These are phyloP conservation scores for Halcyon smyrnensis DNA, from an alignment of 2,797 vertebrate species.

Conservation along the genomic window DNA sequence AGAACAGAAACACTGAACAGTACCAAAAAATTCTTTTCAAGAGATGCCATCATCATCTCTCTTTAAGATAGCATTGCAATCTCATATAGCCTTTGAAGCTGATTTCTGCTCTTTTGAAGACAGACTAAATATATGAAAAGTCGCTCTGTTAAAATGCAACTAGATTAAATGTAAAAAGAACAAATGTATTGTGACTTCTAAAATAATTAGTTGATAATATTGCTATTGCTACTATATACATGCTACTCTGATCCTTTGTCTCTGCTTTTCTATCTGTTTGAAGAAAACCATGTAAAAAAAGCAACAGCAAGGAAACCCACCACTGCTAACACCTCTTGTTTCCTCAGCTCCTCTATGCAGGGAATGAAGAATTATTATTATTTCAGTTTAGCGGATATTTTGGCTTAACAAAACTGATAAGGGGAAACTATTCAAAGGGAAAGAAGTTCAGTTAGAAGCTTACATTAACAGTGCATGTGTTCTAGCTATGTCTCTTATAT, in stretches of 20 bases:
- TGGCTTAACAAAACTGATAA: background rate
- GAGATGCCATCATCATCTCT: background rate
- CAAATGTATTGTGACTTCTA: background rate
- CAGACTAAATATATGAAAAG: background rate
- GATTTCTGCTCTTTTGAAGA: background rate
- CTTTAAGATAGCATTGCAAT: background rate
- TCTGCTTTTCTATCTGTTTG: background rate
- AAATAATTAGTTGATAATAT: background rate
- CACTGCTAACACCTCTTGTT: background rate
- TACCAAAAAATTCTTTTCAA: background rate
- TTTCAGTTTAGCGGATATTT: background rate
- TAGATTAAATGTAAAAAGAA: background rate
- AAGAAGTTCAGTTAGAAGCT: conserved; percentile 9
- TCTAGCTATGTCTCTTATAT: background rate
- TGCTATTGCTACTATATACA: background rate
- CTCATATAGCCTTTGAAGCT: background rate
- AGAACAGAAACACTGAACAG: background rate
- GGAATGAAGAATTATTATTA: background rate
- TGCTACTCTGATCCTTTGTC: background rate
- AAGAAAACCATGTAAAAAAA: background rate
- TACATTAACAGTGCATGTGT: background rate
- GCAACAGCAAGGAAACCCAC: background rate
- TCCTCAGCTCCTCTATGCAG: background rate
- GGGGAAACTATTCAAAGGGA: background rate
- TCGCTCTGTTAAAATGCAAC: background rate